Conservation (phyloP, 2,113 vertebrate genomes). For the Etheostoma spectabile region DNA sequence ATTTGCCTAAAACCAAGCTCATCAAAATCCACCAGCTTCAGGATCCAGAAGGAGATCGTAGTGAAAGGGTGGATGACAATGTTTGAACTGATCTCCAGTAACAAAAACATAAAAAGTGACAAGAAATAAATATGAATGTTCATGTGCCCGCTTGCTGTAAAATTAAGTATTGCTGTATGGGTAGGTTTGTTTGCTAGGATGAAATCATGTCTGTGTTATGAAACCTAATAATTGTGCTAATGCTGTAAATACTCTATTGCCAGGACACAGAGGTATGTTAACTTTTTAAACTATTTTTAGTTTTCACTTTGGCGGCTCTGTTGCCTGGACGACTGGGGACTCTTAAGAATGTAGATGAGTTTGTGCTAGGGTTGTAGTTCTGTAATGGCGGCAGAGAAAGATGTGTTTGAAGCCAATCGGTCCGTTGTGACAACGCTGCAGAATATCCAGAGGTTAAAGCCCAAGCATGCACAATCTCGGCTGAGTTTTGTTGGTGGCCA, state of each 20-base stretch:
- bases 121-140: not conserved
- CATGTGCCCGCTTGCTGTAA: not conserved
- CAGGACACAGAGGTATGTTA: not conserved
- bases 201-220: not conserved
- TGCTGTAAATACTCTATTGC: too few species aligned
- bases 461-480: too few species aligned
- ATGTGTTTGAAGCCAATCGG: too few species aligned
- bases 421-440: too few species aligned
- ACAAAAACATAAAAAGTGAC: not conserved
- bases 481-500: too few species aligned
- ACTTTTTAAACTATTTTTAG: not conserved
- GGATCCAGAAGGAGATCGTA: conserved; percentile 37
- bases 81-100: not conserved
- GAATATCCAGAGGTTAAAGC: too few species aligned
- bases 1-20: conserved; percentile 45
- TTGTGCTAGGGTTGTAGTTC: too few species aligned
- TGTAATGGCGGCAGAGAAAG: too few species aligned
- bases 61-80: conserved; percentile 11
- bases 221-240: not conserved
- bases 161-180: conserved; percentile 2
- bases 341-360: not conserved
- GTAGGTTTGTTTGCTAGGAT: not conserved
- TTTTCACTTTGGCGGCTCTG: not conserved
- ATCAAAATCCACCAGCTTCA: conserved; percentile 63
- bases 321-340: not conserved